Conservation (phyloP, 2,888 invertebrate species). For the Clunio marinus region DNA sequence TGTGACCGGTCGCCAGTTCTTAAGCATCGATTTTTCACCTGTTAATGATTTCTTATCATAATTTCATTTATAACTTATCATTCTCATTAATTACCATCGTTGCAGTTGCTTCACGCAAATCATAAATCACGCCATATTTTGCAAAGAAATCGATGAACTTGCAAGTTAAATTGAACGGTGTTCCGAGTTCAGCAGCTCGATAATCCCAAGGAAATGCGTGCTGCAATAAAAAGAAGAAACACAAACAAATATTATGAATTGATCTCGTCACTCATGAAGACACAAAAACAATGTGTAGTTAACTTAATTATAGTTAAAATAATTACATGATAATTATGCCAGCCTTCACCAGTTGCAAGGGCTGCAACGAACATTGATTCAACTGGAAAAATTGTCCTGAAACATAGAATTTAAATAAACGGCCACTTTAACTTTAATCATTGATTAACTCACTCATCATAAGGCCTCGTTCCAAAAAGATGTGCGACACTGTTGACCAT, state of each 20-base stretch:
- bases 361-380: constrained; percentile 67
- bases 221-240: neutral
- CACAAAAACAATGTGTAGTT: no score
- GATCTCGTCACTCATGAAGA: neutral
- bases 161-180: constrained; percentile 60
- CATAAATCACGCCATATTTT: constrained; percentile 53
- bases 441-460: constrained; percentile 55
- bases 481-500: constrained; percentile 70
- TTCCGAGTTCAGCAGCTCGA: constrained; percentile 73
- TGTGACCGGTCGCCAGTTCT: constrained; percentile 66
- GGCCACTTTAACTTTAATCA: neutral
- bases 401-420: constrained; percentile 35
- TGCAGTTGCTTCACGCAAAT: constrained; percentile 49
- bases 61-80: no score
- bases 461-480: constrained; percentile 64
- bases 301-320: no score
- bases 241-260: neutral
- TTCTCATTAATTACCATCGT: constrained; percentile 40
- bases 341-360: constrained; percentile 73
- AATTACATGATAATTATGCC: constrained; percentile 77
- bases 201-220: constrained; percentile 88
- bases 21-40: constrained; percentile 56
- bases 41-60: constrained; percentile 21
- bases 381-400: constrained; percentile 66
- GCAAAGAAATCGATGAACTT: constrained; percentile 62